These are phyloP conservation scores for Nibea albiflora DNA, from an alignment of 2,113 vertebrate genomes.

Conservation along the genomic window DNA sequence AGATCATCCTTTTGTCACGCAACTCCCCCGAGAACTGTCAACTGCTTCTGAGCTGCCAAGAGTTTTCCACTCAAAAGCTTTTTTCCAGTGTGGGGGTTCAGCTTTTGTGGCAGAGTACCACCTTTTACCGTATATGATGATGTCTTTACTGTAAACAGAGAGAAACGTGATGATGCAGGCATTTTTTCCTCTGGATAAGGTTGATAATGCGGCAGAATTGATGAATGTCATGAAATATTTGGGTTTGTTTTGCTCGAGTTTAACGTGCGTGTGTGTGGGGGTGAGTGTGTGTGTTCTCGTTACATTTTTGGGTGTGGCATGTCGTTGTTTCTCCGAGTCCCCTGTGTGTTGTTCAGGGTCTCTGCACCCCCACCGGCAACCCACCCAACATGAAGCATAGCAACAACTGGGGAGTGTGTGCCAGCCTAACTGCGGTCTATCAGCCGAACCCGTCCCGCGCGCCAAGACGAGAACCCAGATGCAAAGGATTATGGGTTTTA, in stretches of 20 bases:
- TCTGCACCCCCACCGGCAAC: constrained; percentile 8
- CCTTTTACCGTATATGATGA: constrained; percentile 47
- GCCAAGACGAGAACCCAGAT: constrained; percentile 73
- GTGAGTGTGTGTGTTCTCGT: constrained; percentile 1
- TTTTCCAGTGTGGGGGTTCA: constrained; percentile 64
- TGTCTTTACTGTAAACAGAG: constrained; percentile 51
- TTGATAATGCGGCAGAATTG: constrained; percentile 36
- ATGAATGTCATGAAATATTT: constrained; percentile 18
- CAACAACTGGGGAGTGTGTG: constrained; percentile 49
- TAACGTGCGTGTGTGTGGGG: too few species aligned
- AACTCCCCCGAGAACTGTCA: constrained; percentile 58
- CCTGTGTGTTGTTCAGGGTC: constrained; percentile 62
- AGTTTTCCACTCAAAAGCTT: constrained; percentile 64
- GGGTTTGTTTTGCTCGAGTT: constrained; percentile 24
- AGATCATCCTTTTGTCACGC: constrained; percentile 67
- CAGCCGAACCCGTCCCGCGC: constrained; percentile 23
- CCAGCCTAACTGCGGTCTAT: constrained; percentile 59
- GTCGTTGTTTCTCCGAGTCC: constrained; percentile 42
- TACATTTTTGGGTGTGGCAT: constrained; percentile 64
- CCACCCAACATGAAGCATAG: constrained; percentile 47
- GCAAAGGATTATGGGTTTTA: constrained; percentile 78
- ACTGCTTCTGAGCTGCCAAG: constrained; percentile 44
- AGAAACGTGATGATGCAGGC: constrained; percentile 24
- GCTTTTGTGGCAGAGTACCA: constrained; percentile 50
- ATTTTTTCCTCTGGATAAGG: constrained; percentile 16